phyloP scores from a whole-genome alignment of 2,888 invertebrate species.

The Lasioglossum lativentre region DNA sequence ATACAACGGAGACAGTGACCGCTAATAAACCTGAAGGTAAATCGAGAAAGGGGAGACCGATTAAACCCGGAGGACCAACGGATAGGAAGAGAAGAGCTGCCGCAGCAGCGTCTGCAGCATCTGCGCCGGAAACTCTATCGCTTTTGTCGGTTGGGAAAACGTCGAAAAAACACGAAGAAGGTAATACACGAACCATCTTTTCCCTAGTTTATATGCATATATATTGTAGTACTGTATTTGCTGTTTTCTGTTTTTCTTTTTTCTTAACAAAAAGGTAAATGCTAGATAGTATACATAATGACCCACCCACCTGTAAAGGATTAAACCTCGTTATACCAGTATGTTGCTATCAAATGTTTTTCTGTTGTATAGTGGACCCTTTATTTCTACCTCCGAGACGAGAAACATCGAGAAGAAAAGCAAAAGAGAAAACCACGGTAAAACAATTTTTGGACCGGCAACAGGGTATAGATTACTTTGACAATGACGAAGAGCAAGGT shows the following conservation, averaged over 20 bases:
- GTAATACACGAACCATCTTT: slow-evolving; percentile 58
- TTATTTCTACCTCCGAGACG: slow-evolving; percentile 85
- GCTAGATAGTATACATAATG: not conserved
- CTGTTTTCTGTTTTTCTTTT: not conserved
- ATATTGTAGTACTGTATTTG: not conserved
- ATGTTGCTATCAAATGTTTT: slow-evolving; percentile 6
- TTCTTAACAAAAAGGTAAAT: not conserved
- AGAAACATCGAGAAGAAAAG: slow-evolving; percentile 88
- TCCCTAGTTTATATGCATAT: not conserved
- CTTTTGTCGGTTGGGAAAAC: slow-evolving; percentile 73
- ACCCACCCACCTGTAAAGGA: not conserved
- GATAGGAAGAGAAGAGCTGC: slow-evolving; percentile 83
- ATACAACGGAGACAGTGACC: slow-evolving; percentile 36
- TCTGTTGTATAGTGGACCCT: slow-evolving; percentile 64
- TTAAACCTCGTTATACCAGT: not conserved
- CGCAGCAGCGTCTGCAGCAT: slow-evolving; percentile 79
- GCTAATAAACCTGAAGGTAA: slow-evolving; percentile 76
- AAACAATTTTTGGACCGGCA: slow-evolving; percentile 85
- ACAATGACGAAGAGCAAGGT: slow-evolving; percentile 87
- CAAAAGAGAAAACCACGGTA: slow-evolving; percentile 88
- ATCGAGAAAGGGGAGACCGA: slow-evolving; percentile 83
- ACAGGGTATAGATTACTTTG: slow-evolving; percentile 79
- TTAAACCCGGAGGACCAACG: slow-evolving; percentile 84
- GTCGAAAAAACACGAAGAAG: slow-evolving; percentile 87
- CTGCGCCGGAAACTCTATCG: slow-evolving; percentile 70